phyloP scores from a whole-genome alignment of 2,797 vertebrate species.

The Danio tinwini region DNA sequence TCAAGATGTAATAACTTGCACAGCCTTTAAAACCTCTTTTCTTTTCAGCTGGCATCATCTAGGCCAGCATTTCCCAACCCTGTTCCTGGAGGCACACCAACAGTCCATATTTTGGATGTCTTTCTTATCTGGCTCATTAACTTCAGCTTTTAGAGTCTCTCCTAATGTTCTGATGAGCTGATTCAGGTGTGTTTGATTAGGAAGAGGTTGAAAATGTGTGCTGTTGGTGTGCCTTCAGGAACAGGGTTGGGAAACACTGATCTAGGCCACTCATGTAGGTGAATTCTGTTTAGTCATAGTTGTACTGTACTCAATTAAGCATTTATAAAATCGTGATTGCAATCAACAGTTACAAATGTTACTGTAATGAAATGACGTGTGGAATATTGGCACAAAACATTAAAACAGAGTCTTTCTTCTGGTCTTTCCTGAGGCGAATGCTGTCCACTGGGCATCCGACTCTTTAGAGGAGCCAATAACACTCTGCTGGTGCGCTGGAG shows the following conservation, averaged over 20 bases:
- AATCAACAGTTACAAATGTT: background rate
- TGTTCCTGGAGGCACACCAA: too few relatives aligned
- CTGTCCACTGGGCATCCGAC: slow-evolving; percentile 87
- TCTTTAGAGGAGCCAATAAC: slow-evolving; percentile 79
- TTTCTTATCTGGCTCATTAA: too few relatives aligned
- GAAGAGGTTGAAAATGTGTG: too few relatives aligned
- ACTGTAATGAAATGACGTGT: background rate
- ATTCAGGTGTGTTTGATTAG: too few relatives aligned
- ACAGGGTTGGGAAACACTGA: too few relatives aligned
- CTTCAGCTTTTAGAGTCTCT: too few relatives aligned
- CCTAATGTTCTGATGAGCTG: too few relatives aligned
- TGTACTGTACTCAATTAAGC: background rate
- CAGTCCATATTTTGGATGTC: too few relatives aligned
- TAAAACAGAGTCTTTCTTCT: background rate
- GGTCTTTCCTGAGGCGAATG: slow-evolving; percentile 81
- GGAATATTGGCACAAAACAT: background rate
- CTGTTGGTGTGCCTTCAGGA: too few relatives aligned
- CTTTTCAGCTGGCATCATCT: background rate
- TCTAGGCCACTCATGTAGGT: background rate
- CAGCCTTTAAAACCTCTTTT: background rate
- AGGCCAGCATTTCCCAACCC: too few relatives aligned
- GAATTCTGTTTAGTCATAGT: background rate
- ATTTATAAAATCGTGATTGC: background rate
- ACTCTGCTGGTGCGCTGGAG: slow-evolving; percentile 86
- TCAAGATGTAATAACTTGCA: too few relatives aligned